Base-by-base conservation (phyloP, 2,797 vertebrate genomes). In the Benthosema pterotum region DNA sequence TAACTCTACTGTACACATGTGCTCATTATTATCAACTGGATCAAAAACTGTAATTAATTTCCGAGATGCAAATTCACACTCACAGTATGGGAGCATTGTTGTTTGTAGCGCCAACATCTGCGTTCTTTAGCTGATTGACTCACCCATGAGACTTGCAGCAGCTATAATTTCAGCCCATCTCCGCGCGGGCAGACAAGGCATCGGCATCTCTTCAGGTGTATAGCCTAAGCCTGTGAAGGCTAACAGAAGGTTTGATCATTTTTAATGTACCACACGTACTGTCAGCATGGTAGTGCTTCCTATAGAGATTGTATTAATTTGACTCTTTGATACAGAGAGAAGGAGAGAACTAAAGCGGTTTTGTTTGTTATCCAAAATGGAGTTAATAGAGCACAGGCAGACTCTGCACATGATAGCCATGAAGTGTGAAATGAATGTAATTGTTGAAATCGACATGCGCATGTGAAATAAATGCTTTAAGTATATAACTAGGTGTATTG, bases 71-170 rank as follows among this genome's bases (percentile, higher is more conserved):
- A 56, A 87, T 89, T 88, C 84, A 86, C 80, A 81, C 87, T 87
- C 86, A 67, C 81, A 84, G 87, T 88, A 82, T 85, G 85, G 75
- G 82, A 77, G 83, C 78, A 71, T 81, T 82, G 84, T 82, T 87
- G 84, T 82, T 87, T 87, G 73, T 77, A 81, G 79, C 66, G 67
- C 83, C 87, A 89, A 88, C 89, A 89, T 88, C 88, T 90, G 86
- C 74, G 81, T 86, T 88, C 69, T 47, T 79, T 79, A 83, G 77
- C 78, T 87, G 88, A 90, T 89, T 86, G 83, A 85, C 67, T 90
- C 82, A 75, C 87, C 87, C 87, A 67, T 57, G 90, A 90, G 88
- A 90, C 78, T 87, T 61, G 72, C 19, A 47, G 48, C 48, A 58
- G 49, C 32, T 65, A 77, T 81, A 74, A 74, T 75, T 83, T 82